Evolutionary conservation across 2,797 vertebrate species (phyloP).

Genomic region (Hoplostethus atlanticus): DNA sequence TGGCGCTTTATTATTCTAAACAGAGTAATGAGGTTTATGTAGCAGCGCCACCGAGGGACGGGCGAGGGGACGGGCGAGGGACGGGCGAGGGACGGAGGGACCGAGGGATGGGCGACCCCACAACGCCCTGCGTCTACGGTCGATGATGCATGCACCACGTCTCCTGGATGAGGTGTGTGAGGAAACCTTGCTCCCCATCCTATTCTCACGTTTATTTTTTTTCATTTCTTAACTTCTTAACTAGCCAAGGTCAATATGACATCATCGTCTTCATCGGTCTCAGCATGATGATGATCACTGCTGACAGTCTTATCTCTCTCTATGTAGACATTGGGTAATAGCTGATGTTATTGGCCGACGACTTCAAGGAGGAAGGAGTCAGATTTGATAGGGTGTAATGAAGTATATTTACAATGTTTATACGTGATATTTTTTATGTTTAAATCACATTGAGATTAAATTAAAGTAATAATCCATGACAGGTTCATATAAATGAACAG

Average conservation of each 20-base stretch:
- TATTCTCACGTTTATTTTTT: not conserved
- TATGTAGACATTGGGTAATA: not conserved
- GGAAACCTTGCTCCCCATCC: not conserved
- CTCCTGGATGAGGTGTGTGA: not conserved
- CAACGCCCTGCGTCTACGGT: conserved; percentile 12
- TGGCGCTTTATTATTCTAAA: conserved; percentile 64
- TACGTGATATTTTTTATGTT: too few species aligned
- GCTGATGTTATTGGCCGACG: too few species aligned
- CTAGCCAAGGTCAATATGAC: not conserved
- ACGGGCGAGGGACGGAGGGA: too few species aligned
- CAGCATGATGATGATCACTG: not conserved
- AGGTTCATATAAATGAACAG: not conserved
- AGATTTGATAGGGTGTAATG: not conserved
- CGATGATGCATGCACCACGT: not conserved
- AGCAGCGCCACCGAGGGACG: conserved; percentile 33
- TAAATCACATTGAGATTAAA: not conserved
- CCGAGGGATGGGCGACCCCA: too few species aligned
- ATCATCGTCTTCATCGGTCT: not conserved
- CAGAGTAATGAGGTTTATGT: conserved; percentile 59
- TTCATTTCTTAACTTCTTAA: not conserved
- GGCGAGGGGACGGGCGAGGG: not conserved
- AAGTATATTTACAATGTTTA: too few species aligned
- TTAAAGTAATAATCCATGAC: not conserved
- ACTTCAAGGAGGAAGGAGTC: not conserved
- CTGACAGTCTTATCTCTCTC: not conserved